A percentile compares a stretch with the other conserved stretches of the same genome.
Conservation (phyloP, 2,797 vertebrate species). For the Valencia hispanica region DNA sequence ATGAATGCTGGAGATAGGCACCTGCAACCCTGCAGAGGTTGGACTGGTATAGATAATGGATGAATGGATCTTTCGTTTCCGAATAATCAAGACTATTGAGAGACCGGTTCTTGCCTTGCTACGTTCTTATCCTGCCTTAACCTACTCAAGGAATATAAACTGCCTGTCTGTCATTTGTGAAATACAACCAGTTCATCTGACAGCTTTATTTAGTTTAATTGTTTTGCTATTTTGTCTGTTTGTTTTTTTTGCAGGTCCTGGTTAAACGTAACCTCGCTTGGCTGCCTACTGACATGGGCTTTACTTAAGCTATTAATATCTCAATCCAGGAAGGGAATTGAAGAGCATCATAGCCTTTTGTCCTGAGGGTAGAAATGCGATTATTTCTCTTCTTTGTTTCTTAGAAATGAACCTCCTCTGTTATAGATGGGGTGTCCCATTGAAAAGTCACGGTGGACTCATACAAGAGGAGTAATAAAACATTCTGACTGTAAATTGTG, state of each 20-base stretch:
- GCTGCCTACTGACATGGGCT: background rate
- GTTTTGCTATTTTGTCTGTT: background rate
- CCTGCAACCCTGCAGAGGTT: no score
- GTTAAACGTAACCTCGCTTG: background rate
- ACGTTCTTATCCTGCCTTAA: no score
- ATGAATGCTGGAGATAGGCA: no score
- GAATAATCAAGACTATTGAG: no score
- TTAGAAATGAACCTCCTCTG: conserved; percentile 21
- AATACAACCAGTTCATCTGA: no score
- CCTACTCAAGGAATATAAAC: no score
- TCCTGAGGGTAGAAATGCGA: conserved; percentile 10
- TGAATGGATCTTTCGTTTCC: no score
- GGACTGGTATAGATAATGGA: no score
- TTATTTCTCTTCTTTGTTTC: conserved; percentile 9
- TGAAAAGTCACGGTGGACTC: no score
- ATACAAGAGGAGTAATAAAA: no score
- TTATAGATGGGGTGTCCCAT: conserved; percentile 15
- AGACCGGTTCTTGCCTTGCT: no score
- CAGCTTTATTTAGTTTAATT: background rate
- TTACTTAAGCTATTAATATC: background rate
- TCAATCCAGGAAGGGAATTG: background rate
- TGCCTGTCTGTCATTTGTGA: no score
- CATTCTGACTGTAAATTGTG: background rate
- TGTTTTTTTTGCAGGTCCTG: background rate
- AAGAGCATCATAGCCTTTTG: background rate